Evolutionary conservation across 1,140 invertebrate genomes (phyloP), one percentile per base, ranked within the genome.

Genomic region (Eupristina koningsbergeri): DNA sequence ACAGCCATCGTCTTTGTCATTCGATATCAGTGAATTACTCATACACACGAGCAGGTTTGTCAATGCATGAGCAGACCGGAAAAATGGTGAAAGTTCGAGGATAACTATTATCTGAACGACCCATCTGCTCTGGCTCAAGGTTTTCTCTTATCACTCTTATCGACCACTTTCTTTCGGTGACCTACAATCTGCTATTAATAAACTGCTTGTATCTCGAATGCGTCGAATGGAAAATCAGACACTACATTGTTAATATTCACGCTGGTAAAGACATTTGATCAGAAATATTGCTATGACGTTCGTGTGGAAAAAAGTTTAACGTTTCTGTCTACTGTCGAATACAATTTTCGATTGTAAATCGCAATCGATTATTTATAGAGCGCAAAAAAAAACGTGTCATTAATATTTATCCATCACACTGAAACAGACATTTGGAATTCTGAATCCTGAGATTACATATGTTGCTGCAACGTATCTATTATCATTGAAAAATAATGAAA

Each of bases 131-230:
- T 34, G 29, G 34, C 34, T 67, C 26, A 15, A 67, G n/a, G n/a
- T 17, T 67, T 34, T 67, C 15, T 17, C 63, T 67, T 67, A 67
- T 58, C 53, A 58, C n/a, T n/a, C n/a, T n/a, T n/a, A n/a, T n/a
- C n/a, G n/a, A n/a, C 22, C 19, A 22, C 53, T 50, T 79, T 69
- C 31, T 69, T 69, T 80, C 29, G n/a, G 13, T 80, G 63, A 80
- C 78, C 78, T 80, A 34, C 29, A 50, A 17, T 50, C n/a, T 41
- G 41, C 36, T 63, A 34, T 63, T 29, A 63, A 41, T 36, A 58
- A 13, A 58, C 53, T 50, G 47, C 17, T 15, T 22, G 19, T 22
- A 26, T 22, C 5, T 58, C 22, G 26, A 58, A 0, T 58, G 5
- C 26, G 53, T 9, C 22, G 3, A 26, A 58, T 58, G 22, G 53